Base-by-base conservation (phyloP, 2,888 invertebrate genomes). In the Andrena chrysosceles region DNA sequence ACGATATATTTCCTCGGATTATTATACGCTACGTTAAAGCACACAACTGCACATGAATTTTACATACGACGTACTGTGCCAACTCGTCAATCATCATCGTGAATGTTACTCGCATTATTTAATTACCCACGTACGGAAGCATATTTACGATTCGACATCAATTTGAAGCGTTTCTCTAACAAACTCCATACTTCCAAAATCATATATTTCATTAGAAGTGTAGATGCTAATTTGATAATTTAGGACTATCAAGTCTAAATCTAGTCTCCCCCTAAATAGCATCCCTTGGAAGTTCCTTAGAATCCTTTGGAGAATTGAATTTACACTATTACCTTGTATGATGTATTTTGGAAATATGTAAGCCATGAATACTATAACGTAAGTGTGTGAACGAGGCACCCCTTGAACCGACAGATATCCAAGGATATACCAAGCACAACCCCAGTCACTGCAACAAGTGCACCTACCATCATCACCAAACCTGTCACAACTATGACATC, bases 331-430 rank as follows among this genome's bases (percentile, higher is more conserved):
- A 68, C 66, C 82, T 82, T 81, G 87, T 86, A 87, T 77, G 82
- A 87, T 84, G 83, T 81, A 82, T 85, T 81, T 78, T 85, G 81
- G 81, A 87, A 86, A 73, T 86, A 87, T 85, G 78, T 86, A 87
- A 86, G 75, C 80, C 81, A 81, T 83, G 69, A 84, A 85, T 82
- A 86, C 87, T 86, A 81, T 86, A 79, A 85, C 74, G 83, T 84
- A 86, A 86, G 85, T 91, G 93, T 92, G 93, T 93, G 93, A 93
- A 93, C 91, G 91, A 89, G 92, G 91, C 92, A 91, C 91, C 92
- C 92, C 91, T 93, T 93, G 92, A 93, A 93, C 93, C 94, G 95
- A 94, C 95, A 95, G 95, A 95, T 95, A 94, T 94, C 94, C 94
- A 95, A 95, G 95, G 95, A 95, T 91, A 92, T 94, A 91, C 90